phyloP scores from a whole-genome alignment of 2,888 invertebrate genomes.

The Marronus borbonicus region DNA sequence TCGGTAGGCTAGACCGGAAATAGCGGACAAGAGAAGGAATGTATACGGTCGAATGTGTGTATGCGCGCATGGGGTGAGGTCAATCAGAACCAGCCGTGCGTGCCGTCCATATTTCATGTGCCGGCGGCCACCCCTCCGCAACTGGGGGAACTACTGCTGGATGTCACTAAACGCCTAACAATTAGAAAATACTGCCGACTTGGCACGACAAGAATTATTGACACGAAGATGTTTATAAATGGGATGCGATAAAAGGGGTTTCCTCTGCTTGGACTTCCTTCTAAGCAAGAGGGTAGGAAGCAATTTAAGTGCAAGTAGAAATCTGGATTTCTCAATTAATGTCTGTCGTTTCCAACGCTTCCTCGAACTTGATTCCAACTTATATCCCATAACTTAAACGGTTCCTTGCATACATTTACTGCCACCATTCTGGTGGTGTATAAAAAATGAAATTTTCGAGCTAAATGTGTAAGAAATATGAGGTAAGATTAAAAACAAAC shows the following conservation, averaged over 20 bases:
- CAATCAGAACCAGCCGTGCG: constrained; percentile 62
- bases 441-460: no score
- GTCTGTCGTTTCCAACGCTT: no score
- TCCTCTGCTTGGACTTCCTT: not conserved
- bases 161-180: constrained; percentile 56
- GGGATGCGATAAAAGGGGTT: not conserved
- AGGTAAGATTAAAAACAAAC: no score
- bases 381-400: no score
- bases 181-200: constrained; percentile 57
- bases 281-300: not conserved
- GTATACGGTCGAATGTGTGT: constrained; percentile 36
- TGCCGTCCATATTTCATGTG: constrained; percentile 67
- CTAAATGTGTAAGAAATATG: no score
- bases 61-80: constrained; percentile 53
- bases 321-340: not conserved
- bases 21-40: constrained; percentile 63
- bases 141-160: constrained; percentile 56
- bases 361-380: no score
- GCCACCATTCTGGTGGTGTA: no score
- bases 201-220: constrained; percentile 54
- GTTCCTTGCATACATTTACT: no score
- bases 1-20: constrained; percentile 58
- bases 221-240: constrained; percentile 48
- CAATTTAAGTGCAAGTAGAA: not conserved
- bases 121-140: constrained; percentile 60